These are phyloP conservation scores for Ectobius pallidus DNA, from an alignment of 2,888 invertebrate genomes.

Conservation along the genomic window DNA sequence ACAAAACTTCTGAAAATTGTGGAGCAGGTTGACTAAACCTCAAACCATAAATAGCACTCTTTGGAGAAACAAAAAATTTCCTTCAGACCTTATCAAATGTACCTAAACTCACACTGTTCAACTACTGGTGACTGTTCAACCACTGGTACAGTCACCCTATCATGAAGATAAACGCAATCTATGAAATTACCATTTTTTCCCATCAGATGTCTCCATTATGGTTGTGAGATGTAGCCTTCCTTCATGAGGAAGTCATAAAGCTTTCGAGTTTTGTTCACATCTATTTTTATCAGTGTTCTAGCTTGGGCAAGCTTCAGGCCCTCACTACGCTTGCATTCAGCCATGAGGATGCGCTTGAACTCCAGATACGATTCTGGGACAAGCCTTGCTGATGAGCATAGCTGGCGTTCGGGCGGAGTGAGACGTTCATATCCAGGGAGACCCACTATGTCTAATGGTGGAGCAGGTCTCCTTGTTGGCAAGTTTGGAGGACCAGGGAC, in stretches of 20 bases:
- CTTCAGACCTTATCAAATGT: no score
- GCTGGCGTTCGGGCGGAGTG: conserved; percentile 70
- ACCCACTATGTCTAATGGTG: conserved; percentile 70
- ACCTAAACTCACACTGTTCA: no score
- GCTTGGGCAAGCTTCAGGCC: conserved; percentile 81
- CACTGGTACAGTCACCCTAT: no score
- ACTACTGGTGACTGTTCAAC: no score
- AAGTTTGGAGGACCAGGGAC: not conserved
- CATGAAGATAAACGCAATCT: no score
- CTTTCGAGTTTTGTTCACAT: conserved; percentile 83
- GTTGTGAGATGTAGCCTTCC: conserved; percentile 70
- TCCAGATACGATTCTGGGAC: conserved; percentile 80
- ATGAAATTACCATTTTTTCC: no score
- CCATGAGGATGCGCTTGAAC: conserved; percentile 73
- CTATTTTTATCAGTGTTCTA: conserved; percentile 83
- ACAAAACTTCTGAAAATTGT: no score
- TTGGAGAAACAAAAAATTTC: no score
- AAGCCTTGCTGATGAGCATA: conserved; percentile 78
- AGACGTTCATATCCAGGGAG: conserved; percentile 80
- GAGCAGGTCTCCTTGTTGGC: conserved; percentile 50
- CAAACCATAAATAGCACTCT: no score
- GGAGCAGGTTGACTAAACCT: no score
- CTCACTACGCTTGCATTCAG: conserved; percentile 78
- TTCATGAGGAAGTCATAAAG: conserved; percentile 78
- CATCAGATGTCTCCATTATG: no score